Conservation (phyloP, 2,888 invertebrate species). For the Zaprionus bogoriensis region DNA sequence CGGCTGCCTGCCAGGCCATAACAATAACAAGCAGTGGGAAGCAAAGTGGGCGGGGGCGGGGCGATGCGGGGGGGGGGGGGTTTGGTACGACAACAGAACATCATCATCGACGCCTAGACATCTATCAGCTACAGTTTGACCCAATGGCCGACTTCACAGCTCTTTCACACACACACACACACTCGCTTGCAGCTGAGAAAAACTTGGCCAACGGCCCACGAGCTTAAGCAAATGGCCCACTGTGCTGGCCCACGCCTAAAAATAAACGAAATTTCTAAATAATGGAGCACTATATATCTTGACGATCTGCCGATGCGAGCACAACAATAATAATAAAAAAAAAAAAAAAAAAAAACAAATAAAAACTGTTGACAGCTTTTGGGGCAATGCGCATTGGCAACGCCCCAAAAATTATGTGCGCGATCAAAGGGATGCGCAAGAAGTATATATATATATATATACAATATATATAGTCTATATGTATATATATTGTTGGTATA, state of each 20-base stretch:
- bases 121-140: conserved; percentile 73
- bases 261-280: not conserved
- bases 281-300: conserved; percentile 11
- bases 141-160: conserved; percentile 77
- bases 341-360: no score
- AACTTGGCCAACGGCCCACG: conserved; percentile 63
- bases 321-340: no score
- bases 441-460: conserved; percentile 5
- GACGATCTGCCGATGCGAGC: no score
- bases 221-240: conserved; percentile 45
- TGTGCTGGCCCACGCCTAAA: conserved; percentile 44
- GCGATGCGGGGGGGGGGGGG: conserved; percentile 2
- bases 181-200: conserved; percentile 6
- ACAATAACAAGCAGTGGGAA: conserved; percentile 14
- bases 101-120: conserved; percentile 66
- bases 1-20: conserved; percentile 55
- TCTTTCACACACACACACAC: conserved; percentile 46
- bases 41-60: not conserved
- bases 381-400: conserved; percentile 67
- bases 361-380: conserved; percentile 56
- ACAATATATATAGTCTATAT: not conserved
- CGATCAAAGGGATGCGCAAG: conserved; percentile 49
- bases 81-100: conserved; percentile 31
- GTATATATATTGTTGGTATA: conserved; percentile 21
- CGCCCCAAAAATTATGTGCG: conserved; percentile 57